Conservation (phyloP, 2,888 invertebrate species). For the Syritta pipiens region DNA sequence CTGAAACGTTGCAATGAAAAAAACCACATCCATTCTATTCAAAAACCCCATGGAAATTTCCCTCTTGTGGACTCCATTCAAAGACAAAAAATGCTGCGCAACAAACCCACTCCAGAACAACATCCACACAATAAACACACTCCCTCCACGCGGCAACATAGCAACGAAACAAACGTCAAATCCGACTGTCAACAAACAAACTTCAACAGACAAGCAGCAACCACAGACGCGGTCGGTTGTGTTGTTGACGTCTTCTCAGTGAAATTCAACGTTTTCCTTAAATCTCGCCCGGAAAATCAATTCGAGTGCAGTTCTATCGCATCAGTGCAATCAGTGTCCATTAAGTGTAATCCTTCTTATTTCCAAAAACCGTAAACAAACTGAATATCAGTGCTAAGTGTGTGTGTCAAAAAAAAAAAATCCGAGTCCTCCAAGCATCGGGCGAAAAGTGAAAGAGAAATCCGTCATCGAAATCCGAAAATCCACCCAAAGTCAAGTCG, state of each 20-base stretch:
- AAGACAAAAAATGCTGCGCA: constrained; percentile 1
- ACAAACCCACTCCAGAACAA: constrained; percentile 2
- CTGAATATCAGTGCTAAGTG: constrained; percentile 41
- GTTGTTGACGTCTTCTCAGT: constrained; percentile 37
- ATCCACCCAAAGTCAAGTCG: not conserved
- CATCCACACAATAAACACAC: constrained; percentile 29
- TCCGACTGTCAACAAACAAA: constrained; percentile 61
- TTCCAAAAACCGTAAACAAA: constrained; percentile 23
- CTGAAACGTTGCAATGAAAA: constrained; percentile 6
- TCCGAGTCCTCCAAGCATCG: not conserved
- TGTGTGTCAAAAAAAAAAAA: not conserved
- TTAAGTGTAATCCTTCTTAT: too few relatives aligned
- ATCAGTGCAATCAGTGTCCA: too few relatives aligned
- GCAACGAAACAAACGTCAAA: constrained; percentile 58
- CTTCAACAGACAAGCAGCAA: constrained; percentile 59
- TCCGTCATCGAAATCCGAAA: not conserved
- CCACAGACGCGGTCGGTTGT: constrained; percentile 56
- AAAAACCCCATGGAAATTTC: not conserved
- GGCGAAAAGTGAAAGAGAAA: constrained; percentile 35
- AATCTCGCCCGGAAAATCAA: constrained; percentile 14
- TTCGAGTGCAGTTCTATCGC: not conserved
- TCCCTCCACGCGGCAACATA: constrained; percentile 52
- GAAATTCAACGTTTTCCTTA: constrained; percentile 3
- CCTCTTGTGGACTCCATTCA: constrained; percentile 18
- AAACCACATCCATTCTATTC: not conserved